These are phyloP conservation scores for Chunga burmeisteri DNA, from an alignment of 2,113 vertebrate genomes.

Conservation along the genomic window DNA sequence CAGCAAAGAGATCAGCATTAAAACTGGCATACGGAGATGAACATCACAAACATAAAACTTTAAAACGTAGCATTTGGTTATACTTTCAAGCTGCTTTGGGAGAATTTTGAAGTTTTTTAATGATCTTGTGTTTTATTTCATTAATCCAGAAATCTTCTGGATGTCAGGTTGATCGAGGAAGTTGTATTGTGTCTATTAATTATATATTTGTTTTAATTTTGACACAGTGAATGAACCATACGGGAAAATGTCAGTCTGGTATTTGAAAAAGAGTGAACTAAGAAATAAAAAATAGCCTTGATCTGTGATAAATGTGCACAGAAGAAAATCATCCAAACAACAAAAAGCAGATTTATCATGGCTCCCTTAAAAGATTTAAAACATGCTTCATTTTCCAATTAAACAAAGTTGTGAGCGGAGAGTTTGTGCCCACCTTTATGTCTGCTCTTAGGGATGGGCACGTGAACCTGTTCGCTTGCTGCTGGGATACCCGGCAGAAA, in stretches of 20 bases:
- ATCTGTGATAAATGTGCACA: neutral
- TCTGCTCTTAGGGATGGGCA: rapidly evolving
- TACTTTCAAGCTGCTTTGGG: neutral
- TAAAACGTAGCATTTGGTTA: neutral
- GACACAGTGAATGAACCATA: neutral
- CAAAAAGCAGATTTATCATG: neutral
- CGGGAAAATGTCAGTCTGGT: neutral
- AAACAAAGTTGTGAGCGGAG: neutral
- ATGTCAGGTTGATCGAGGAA: neutral
- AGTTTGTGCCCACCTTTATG: neutral
- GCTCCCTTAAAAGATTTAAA: neutral
- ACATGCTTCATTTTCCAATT: neutral
- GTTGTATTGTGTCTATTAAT: neutral
- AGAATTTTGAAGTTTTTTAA: neutral
- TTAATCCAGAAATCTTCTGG: neutral
- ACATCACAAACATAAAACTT: neutral
- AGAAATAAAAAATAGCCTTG: neutral
- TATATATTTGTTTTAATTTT: neutral
- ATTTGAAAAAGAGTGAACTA: neutral
- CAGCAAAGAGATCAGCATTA: neutral
- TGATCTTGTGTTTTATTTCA: neutral
- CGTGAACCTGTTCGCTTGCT: neutral
- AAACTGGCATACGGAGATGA: neutral
- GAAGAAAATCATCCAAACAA: neutral
- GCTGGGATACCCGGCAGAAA: neutral